phyloP scores from a whole-genome alignment of 2,797 vertebrate species.

The Muscicapa comitata region DNA sequence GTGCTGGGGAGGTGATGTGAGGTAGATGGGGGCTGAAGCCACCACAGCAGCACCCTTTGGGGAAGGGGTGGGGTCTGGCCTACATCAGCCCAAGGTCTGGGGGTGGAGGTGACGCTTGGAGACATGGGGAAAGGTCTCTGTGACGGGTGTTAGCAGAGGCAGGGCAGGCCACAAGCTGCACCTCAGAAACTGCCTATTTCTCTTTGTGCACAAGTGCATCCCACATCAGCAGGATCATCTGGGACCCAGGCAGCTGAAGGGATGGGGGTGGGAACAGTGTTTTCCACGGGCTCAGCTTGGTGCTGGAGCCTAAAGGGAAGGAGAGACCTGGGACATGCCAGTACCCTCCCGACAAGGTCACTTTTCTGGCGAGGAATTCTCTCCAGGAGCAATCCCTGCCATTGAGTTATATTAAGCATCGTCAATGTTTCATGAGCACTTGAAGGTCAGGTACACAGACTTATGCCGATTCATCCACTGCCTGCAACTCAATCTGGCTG shows the following conservation, averaged over 20 bases:
- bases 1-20: not conserved
- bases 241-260: not conserved
- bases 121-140: not conserved
- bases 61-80: not conserved
- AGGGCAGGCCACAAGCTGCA: not conserved
- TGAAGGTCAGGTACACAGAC: slow-evolving; percentile 62
- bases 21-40: not conserved
- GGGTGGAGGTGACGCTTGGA: not conserved
- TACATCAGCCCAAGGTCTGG: not conserved
- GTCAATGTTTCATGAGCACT: slow-evolving; percentile 64
- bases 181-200: not conserved
- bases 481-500: not conserved
- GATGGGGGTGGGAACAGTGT: not conserved
- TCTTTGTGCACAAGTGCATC: not conserved
- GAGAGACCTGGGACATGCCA: rapidly evolving
- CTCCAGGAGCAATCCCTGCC: not conserved
- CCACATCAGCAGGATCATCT: not conserved
- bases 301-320: not conserved
- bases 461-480: slow-evolving; percentile 9
- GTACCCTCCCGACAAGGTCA: not conserved
- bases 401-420: slow-evolving; percentile 60
- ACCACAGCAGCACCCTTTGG: not conserved
- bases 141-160: not conserved
- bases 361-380: not conserved
- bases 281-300: not conserved